A percentile compares a stretch with the other conserved stretches of the same genome.
phyloP scores from a whole-genome alignment of 2,113 vertebrate genomes.

The Verasper variegatus region DNA sequence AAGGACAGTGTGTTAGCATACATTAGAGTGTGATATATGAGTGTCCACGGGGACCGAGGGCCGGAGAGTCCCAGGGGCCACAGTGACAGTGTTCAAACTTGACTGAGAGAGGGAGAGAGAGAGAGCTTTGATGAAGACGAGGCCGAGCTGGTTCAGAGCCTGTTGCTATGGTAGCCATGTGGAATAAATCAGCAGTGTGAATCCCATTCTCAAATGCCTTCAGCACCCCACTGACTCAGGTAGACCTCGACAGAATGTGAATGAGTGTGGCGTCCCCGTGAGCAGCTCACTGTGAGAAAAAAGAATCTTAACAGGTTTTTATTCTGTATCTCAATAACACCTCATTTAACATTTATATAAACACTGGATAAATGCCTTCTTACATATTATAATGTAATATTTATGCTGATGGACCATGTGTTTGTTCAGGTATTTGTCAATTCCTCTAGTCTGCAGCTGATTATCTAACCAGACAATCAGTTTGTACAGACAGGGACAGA shows the following conservation, averaged over 20 bases:
- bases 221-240: constrained; percentile 67
- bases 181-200: constrained; percentile 73
- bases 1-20: neutral
- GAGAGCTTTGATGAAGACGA: constrained; percentile 61
- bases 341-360: too few species aligned
- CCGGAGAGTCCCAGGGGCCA: constrained; percentile 20
- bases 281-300: neutral
- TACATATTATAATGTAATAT: too few species aligned
- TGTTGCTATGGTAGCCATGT: constrained; percentile 82
- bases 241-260: constrained; percentile 66
- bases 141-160: constrained; percentile 67
- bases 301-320: neutral
- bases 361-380: neutral
- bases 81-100: constrained; percentile 37
- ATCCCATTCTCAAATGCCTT: constrained; percentile 69
- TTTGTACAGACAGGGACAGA: too few species aligned
- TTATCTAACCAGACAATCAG: too few species aligned
- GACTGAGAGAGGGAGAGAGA: constrained; percentile 27
- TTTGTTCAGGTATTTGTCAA: too few species aligned
- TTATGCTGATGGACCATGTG: too few species aligned
- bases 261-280: constrained; percentile 43
- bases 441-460: too few species aligned
- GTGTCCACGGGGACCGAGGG: constrained; percentile 16
- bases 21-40: constrained; percentile 20
- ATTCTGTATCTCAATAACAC: neutral